These are phyloP conservation scores for Tamandua tetradactyla DNA, from an alignment of 2,797 vertebrate species.

Conservation along the genomic window DNA sequence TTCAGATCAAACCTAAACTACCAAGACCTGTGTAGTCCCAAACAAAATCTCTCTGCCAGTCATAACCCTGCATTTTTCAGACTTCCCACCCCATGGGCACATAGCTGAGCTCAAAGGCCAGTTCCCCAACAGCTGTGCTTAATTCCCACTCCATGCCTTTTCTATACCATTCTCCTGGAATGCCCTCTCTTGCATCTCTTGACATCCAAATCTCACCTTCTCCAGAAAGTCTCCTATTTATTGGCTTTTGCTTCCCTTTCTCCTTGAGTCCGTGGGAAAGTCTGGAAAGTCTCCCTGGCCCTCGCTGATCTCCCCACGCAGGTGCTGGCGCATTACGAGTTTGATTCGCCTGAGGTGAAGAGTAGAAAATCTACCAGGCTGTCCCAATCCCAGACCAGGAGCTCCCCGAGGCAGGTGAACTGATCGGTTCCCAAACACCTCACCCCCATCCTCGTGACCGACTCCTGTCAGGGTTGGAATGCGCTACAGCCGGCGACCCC, in stretches of 20 bases:
- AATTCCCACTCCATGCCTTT: neutral
- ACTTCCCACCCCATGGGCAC: neutral
- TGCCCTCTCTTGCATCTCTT: neutral
- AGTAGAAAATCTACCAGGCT: conserved; percentile 12
- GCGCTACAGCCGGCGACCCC: neutral
- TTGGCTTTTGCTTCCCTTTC: neutral
- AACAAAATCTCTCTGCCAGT: neutral
- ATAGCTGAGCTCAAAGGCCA: neutral
- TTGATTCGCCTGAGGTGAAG: neutral
- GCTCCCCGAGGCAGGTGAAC: neutral
- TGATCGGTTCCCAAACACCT: neutral
- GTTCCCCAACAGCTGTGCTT: neutral
- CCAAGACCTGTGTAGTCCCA: neutral
- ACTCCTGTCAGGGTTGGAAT: neutral
- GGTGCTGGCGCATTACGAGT: neutral
- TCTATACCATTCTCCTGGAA: neutral
- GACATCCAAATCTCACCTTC: neutral
- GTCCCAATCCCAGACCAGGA: neutral
- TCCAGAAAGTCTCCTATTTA: neutral
- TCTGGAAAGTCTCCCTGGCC: neutral
- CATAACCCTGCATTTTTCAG: neutral
- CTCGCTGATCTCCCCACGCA: neutral
- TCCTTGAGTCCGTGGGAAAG: neutral
- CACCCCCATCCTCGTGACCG: neutral
- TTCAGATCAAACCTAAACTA: neutral